Evolutionary conservation across 2,797 vertebrate genomes (phyloP).

Genomic region (Aldrovandia affinis): DNA sequence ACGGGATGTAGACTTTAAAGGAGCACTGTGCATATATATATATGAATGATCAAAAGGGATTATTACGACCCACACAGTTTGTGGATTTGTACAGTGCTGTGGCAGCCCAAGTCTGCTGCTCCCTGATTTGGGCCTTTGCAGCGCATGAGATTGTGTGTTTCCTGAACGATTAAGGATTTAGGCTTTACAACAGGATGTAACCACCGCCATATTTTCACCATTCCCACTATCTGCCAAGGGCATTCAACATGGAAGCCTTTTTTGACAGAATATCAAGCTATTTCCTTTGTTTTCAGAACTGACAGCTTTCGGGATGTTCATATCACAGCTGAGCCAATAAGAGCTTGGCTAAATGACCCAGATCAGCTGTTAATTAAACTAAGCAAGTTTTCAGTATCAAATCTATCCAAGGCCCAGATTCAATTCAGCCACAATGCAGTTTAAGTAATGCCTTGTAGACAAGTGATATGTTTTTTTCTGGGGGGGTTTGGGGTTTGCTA

Average conservation of each 20-base stretch:
- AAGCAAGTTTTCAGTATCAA: not conserved
- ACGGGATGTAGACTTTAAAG: no score
- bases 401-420: not conserved
- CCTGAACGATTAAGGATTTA: not conserved
- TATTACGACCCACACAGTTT: not conserved
- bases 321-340: not conserved
- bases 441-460: not conserved
- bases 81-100: slow-evolving; percentile 6
- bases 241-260: not conserved
- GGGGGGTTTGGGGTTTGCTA: not conserved
- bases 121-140: not conserved
- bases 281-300: not conserved
- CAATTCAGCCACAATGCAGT: not conserved
- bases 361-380: no score
- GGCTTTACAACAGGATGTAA: not conserved
- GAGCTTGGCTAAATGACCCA: not conserved
- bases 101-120: no score
- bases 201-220: not conserved
- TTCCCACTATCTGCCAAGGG: not conserved
- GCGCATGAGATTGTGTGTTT: not conserved
- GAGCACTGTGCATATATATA: no score
- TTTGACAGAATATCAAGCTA: not conserved
- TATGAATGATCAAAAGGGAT: slow-evolving; percentile 3
- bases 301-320: not conserved
- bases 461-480: not conserved